Base-by-base conservation (phyloP, 2,113 vertebrate species). In the Stictonetta naevosa region DNA sequence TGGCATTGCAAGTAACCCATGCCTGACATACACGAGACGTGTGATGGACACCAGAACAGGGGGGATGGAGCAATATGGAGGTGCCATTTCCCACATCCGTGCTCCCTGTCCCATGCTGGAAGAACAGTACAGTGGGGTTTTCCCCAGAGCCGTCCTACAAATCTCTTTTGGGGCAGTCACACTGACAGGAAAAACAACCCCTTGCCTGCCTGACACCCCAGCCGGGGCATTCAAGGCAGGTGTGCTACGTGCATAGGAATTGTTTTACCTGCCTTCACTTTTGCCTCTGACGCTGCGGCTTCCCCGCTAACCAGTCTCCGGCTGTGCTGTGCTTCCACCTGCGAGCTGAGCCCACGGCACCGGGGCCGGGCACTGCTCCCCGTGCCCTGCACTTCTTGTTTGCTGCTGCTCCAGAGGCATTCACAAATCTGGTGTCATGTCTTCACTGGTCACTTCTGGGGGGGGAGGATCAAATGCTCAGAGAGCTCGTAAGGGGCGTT, bases 161-260 rank as follows among this genome's bases (percentile, higher is more conserved):
- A 38, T 38, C 33, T n/a, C 17, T 19, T 11, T 33, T 29, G 48
- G 48, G 68, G 25, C 12, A 13, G 31, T 67, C 29, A 33, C 40
- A 5, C 14, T 67, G 31, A 68, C 7, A 42, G 68, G 56, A 59
- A 34, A 40, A 84, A 38, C 69, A 86, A 80, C 25, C 7, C 20
- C 48, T 55, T 0, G 0, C 83, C 56, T 56, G 31, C 29, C 46
- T 22, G 48, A 11, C 0, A 0, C 46, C 29, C 55, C 73, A 44
- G 50, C 38, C 9, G 2, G 2, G 28, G 25, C 13, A 15, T 72
- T 14, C 25, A 12, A 63, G 80, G 73, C 60, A 28, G 44, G 5
- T 34, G 10, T 68, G 26, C 76, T 40, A 60, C 28, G 3, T 3
- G 12, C 71, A 38, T 79, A 33, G 3, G 26, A 29, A 21, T 38